These are phyloP conservation scores for Octodon degus DNA, from an alignment of 2,113 vertebrate genomes.

Conservation along the genomic window DNA sequence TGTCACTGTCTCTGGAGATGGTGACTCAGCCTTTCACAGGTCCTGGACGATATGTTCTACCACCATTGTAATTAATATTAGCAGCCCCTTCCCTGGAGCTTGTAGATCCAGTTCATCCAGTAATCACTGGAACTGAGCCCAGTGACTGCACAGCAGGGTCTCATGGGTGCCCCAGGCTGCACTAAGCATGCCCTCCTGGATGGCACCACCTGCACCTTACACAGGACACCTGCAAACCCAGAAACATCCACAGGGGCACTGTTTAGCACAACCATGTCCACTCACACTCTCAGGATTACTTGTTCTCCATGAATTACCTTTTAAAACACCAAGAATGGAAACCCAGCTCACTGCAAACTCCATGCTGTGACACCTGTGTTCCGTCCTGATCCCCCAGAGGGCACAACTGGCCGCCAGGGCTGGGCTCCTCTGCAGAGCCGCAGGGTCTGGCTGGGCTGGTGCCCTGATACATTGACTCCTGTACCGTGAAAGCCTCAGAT, in stretches of 20 bases:
- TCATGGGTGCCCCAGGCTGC: not conserved
- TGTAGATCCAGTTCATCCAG: not conserved
- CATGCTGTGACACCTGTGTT: not conserved
- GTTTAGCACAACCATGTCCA: too few species aligned
- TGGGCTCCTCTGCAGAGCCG: too few species aligned
- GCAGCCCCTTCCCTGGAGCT: not conserved
- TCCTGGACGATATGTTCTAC: too few species aligned
- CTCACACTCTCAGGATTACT: not conserved
- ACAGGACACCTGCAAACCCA: not conserved
- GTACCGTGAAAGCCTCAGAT: too few species aligned
- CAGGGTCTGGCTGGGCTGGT: too few species aligned
- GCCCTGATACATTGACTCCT: too few species aligned
- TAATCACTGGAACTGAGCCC: not conserved
- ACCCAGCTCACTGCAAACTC: not conserved
- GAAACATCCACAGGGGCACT: not conserved
- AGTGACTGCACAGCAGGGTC: not conserved
- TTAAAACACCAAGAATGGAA: not conserved
- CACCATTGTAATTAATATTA: too few species aligned
- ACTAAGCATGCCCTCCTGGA: not conserved
- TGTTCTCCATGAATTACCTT: not conserved
- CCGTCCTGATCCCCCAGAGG: not conserved
- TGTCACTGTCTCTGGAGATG: too few species aligned
- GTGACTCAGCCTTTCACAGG: too few species aligned
- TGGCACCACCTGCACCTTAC: too few species aligned
- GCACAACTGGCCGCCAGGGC: not conserved